A percentile compares a stretch with the other conserved stretches of the same genome.
Conservation (phyloP, 2,113 vertebrate species). For the Cephalophus harveyi region DNA sequence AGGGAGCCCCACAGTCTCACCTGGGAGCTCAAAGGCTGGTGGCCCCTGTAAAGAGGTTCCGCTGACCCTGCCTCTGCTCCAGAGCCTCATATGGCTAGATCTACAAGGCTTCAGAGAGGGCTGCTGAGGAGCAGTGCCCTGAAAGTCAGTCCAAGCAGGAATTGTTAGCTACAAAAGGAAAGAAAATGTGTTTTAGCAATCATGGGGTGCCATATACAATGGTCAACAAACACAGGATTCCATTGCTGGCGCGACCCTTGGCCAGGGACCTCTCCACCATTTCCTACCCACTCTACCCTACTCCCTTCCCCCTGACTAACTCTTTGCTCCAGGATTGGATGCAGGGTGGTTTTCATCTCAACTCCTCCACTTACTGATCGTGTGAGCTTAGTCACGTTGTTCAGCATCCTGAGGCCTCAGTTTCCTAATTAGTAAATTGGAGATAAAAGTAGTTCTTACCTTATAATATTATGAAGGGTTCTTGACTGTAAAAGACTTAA, state of each 20-base stretch:
- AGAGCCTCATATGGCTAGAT: not conserved
- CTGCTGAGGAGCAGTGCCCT: not conserved
- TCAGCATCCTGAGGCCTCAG: not conserved
- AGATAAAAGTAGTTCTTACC: not conserved
- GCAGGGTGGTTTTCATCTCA: not conserved
- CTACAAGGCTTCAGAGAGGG: not conserved
- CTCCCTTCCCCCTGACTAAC: not conserved
- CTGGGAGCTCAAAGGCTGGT: not conserved
- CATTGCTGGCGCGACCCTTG: fast-evolving
- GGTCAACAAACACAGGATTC: not conserved
- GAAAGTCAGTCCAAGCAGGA: not conserved
- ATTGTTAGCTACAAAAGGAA: not conserved
- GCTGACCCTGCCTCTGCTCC: not conserved
- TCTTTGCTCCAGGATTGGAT: not conserved
- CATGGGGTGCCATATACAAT: not conserved
- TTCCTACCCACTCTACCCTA: not conserved
- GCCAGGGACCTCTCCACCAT: not conserved
- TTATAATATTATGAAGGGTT: not conserved
- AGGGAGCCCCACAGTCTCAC: not conserved
- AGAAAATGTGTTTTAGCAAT: not conserved
- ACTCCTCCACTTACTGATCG: not conserved
- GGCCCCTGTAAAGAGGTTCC: not conserved
- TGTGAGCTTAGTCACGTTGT: not conserved
- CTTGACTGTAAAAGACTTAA: not conserved
- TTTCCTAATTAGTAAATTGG: not conserved